A percentile compares a stretch with the other conserved stretches of the same genome.
Conservation (phyloP, 1,140 invertebrate genomes). For the Acyrthosiphon pisum region DNA sequence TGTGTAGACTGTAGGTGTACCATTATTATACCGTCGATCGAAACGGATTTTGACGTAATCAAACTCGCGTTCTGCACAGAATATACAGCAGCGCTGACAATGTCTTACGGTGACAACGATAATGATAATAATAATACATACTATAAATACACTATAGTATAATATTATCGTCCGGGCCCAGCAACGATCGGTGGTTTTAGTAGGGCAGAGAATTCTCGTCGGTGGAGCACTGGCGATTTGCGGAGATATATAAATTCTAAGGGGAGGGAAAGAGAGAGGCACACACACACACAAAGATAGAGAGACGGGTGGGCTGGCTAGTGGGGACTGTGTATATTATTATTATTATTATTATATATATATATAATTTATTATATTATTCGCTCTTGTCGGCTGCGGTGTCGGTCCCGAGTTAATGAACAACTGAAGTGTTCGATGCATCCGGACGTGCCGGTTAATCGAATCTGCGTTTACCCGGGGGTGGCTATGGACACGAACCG, state of each 20-base stretch:
- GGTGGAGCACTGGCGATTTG: neutral
- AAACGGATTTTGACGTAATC: neutral
- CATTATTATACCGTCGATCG: neutral
- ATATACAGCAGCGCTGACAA: neutral
- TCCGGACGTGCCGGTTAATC: slow-evolving; percentile 45
- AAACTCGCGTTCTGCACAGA: neutral
- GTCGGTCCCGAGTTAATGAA: slow-evolving; percentile 47
- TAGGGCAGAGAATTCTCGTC: neutral
- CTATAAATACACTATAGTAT: too few species aligned
- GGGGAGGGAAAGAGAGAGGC: too few species aligned
- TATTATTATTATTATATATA: neutral
- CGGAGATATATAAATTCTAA: neutral
- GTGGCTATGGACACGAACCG: neutral
- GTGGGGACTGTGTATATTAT: neutral
- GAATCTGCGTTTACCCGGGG: slow-evolving; percentile 40
- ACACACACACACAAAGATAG: neutral
- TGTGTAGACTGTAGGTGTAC: too few species aligned
- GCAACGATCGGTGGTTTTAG: neutral
- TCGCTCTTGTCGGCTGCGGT: neutral
- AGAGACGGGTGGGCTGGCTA: neutral
- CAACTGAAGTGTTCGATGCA: slow-evolving; percentile 52
- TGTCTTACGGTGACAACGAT: neutral
- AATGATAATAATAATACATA: too few species aligned
- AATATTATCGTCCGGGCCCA: too few species aligned
- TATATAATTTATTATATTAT: neutral